Conservation (phyloP, 2,888 invertebrate genomes). For the Ichneumoninae sp. region DNA sequence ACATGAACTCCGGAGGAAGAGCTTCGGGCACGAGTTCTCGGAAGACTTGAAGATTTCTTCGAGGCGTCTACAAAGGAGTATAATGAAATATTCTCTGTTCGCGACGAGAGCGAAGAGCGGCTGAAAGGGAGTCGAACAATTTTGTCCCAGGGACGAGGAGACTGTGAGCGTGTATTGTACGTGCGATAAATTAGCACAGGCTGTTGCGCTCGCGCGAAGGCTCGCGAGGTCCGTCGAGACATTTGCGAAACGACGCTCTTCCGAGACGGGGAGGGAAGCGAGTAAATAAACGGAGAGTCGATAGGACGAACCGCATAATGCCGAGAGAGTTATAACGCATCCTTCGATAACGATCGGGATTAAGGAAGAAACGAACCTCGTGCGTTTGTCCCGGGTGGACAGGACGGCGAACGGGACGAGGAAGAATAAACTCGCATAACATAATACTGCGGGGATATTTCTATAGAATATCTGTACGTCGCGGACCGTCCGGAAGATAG, state of each 20-base stretch:
- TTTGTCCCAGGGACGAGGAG: conserved; percentile 17
- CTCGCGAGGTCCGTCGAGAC: conserved; percentile 5
- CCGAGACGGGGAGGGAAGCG: conserved; percentile 18
- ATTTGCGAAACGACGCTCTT: conserved; percentile 2
- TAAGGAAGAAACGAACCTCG: conserved; percentile 46
- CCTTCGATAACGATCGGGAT: conserved; percentile 53
- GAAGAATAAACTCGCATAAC: conserved; percentile 30
- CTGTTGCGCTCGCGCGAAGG: conserved; percentile 10
- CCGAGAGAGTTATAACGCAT: conserved; percentile 40
- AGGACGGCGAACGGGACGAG: conserved; percentile 40
- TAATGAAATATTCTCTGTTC: conserved; percentile 34
- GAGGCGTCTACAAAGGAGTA: neutral
- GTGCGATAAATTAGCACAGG: conserved; percentile 38
- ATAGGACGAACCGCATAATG: conserved; percentile 27
- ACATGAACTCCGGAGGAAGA: conserved; percentile 26
- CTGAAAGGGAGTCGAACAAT: conserved; percentile 52
- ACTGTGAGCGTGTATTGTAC: neutral
- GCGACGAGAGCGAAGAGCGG: conserved; percentile 21
- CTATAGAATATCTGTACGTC: conserved; percentile 14
- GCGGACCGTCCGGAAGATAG: conserved; percentile 18
- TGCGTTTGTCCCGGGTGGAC: conserved; percentile 32
- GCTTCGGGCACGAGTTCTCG: conserved; percentile 18
- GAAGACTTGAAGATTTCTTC: conserved; percentile 30
- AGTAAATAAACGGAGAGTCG: conserved; percentile 42
- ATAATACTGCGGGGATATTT: conserved; percentile 19